A percentile compares a stretch with the other conserved stretches of the same genome.
These are phyloP conservation scores for Diceros bicornis DNA, from an alignment of 2,797 vertebrate genomes.

Conservation along the genomic window DNA sequence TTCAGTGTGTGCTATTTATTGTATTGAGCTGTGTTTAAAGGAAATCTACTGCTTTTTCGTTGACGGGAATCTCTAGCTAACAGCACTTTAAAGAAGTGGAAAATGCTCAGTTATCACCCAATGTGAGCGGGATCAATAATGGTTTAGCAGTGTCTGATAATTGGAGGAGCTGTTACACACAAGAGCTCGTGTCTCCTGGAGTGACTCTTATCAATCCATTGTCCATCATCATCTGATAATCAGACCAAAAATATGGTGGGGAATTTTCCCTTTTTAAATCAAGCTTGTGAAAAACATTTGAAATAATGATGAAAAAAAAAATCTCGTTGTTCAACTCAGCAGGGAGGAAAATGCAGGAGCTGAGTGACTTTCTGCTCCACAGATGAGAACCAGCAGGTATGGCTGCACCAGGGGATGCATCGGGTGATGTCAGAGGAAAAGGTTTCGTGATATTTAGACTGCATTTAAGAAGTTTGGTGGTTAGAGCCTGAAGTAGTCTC, in stretches of 20 bases:
- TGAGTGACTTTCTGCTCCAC: slow-evolving; percentile 71
- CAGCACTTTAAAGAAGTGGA: slow-evolving; percentile 97
- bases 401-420: slow-evolving; percentile 63
- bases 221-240: slow-evolving; percentile 94
- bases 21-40: slow-evolving; percentile 91
- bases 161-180: slow-evolving; percentile 96
- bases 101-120: slow-evolving; percentile 94
- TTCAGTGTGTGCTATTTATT: slow-evolving; percentile 87
- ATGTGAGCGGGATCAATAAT: slow-evolving; percentile 95
- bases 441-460: slow-evolving; percentile 54
- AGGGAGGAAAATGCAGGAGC: slow-evolving; percentile 82
- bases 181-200: slow-evolving; percentile 93
- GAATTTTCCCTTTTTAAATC: slow-evolving; percentile 91
- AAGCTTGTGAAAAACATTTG: slow-evolving; percentile 89
- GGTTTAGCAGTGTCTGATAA: slow-evolving; percentile 98
- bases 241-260: slow-evolving; percentile 89
- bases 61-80: slow-evolving; percentile 93
- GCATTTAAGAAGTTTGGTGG: not conserved
- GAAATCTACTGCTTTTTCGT: slow-evolving; percentile 91
- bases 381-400: slow-evolving; percentile 16
- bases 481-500: not conserved
- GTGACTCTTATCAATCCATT: slow-evolving; percentile 96
- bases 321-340: slow-evolving; percentile 86
- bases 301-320: slow-evolving; percentile 85
- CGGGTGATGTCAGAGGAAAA: not conserved